A percentile compares a stretch with the other conserved stretches of the same genome.
Conservation (phyloP, 2,113 vertebrate genomes). For the Sisor rabdophorus region DNA sequence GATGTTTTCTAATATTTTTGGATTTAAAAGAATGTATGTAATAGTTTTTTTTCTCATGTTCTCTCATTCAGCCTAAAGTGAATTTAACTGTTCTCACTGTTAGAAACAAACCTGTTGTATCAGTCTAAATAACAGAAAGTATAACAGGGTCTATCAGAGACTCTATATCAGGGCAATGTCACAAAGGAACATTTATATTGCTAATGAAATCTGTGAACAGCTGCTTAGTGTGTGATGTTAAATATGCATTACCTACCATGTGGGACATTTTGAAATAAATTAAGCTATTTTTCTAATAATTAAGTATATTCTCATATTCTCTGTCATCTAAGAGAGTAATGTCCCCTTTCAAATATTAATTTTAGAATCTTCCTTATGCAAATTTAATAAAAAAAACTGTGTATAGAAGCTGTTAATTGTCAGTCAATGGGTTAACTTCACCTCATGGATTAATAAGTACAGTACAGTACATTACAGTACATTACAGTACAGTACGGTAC, state of each 20-base stretch:
- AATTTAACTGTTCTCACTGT: neutral
- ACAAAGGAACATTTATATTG: neutral
- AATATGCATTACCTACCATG: neutral
- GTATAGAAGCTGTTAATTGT: too few species aligned
- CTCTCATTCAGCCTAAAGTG: neutral
- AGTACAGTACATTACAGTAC: too few species aligned
- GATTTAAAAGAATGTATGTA: too few species aligned
- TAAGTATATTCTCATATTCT: neutral
- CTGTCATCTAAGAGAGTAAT: neutral
- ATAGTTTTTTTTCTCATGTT: neutral
- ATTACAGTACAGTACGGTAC: too few species aligned
- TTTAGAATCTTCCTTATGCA: too few species aligned
- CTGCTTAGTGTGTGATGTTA: neutral
- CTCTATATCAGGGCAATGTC: neutral
- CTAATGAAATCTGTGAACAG: conserved; percentile 13
- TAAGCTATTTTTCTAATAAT: neutral
- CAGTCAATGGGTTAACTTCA: neutral
- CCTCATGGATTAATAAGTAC: neutral
- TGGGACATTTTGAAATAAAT: conserved; percentile 16
- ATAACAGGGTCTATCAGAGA: neutral
- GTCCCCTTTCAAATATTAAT: neutral
- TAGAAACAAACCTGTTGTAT: neutral
- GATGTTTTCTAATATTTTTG: too few species aligned
- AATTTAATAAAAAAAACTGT: too few species aligned
- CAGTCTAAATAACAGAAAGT: neutral